phyloP scores from a whole-genome alignment of 2,797 vertebrate species.

The Antennarius maculatus region DNA sequence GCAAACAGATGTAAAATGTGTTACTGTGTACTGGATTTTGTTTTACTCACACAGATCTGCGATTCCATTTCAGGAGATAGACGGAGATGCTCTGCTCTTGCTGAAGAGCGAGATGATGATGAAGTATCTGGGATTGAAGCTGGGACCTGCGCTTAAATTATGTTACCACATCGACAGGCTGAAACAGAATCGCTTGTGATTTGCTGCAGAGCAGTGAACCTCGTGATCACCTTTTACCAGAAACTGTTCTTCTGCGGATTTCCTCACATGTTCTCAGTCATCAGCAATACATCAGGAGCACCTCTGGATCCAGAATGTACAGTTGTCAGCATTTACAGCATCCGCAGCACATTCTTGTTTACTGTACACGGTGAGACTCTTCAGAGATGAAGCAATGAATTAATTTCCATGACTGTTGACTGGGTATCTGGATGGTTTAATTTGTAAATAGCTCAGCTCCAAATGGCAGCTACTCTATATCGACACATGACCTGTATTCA shows the following conservation, averaged over 20 bases:
- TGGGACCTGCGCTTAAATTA: slow-evolving; percentile 94
- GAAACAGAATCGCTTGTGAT: slow-evolving; percentile 91
- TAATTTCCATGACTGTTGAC: slow-evolving; percentile 24
- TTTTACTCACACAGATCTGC: background rate
- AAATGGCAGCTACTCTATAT: slow-evolving; percentile 48
- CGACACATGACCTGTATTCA: slow-evolving; percentile 8
- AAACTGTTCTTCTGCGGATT: slow-evolving; percentile 12
- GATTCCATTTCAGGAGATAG: slow-evolving; percentile 87
- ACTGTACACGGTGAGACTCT: slow-evolving; percentile 30
- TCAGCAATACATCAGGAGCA: slow-evolving; percentile 37
- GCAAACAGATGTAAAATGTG: no score
- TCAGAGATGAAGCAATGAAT: slow-evolving; percentile 22
- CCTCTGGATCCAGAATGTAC: slow-evolving; percentile 12
- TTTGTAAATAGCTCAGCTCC: slow-evolving; percentile 46
- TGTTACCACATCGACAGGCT: slow-evolving; percentile 97
- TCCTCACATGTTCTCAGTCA: slow-evolving; percentile 23
- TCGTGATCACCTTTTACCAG: slow-evolving; percentile 1
- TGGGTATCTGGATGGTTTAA: slow-evolving; percentile 39
- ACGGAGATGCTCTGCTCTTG: slow-evolving; percentile 92
- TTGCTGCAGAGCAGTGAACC: slow-evolving; percentile 13
- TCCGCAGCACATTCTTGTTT: slow-evolving; percentile 23
- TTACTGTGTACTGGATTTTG: no score
- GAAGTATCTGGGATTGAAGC: slow-evolving; percentile 97
- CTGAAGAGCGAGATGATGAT: slow-evolving; percentile 98
- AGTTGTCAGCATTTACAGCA: slow-evolving; percentile 8